Evolutionary conservation across 1,140 invertebrate species (phyloP).

Genomic region (Hormaphis cornu): DNA sequence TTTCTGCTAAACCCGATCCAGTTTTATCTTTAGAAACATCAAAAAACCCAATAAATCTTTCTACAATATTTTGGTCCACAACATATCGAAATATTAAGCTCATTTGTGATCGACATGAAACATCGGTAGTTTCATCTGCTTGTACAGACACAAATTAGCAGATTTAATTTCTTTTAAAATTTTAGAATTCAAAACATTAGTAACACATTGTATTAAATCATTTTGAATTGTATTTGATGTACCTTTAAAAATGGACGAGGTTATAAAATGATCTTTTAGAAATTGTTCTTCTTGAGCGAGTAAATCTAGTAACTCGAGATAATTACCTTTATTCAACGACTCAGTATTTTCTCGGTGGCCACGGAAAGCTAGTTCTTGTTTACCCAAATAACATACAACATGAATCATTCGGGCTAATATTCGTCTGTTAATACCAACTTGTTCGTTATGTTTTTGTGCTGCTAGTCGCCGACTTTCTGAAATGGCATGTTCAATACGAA

Average conservation of each 20-base stretch:
- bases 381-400: background rate
- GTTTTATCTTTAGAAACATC: background rate
- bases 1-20: background rate
- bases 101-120: background rate
- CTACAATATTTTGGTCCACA: slow-evolving; percentile 42
- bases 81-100: background rate
- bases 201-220: background rate
- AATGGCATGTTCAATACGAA: too few species aligned
- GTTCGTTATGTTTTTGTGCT: too few species aligned
- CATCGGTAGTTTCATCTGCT: background rate
- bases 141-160: background rate
- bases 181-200: background rate
- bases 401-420: background rate
- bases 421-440: too few species aligned
- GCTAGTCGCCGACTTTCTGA: too few species aligned
- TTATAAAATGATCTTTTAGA: background rate
- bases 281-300: background rate
- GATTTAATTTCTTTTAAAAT: slow-evolving; percentile 1
- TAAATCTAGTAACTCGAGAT: background rate
- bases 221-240: background rate
- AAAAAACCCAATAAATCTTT: slow-evolving; percentile 39
- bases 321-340: background rate
- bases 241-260: background rate
- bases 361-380: background rate
- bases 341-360: background rate